Conservation (phyloP, 2,888 invertebrate species). For the Epistrophe eligans region DNA sequence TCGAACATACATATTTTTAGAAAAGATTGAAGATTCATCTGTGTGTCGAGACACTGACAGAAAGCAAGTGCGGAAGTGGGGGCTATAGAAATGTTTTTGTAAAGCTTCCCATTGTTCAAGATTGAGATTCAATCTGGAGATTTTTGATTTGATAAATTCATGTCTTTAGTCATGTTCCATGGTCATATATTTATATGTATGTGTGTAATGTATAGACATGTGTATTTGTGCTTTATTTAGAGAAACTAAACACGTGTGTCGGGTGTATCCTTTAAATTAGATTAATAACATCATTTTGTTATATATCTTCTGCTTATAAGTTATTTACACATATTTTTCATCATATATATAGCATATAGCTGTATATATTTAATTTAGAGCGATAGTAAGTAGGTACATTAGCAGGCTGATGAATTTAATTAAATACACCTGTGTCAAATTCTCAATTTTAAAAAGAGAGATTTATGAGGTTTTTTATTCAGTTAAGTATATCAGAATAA, state of each 20-base stretch:
- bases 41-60: not conserved
- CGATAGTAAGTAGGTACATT: no score
- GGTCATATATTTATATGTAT: no score
- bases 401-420: no score
- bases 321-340: no score
- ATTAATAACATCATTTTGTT: not conserved
- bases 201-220: not conserved
- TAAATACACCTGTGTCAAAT: no score
- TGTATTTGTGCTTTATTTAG: no score
- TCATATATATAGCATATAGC: no score
- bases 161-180: not conserved
- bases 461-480: no score
- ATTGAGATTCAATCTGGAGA: conserved; percentile 36
- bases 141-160: not conserved
- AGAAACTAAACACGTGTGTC: not conserved
- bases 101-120: not conserved
- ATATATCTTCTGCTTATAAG: no score
- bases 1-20: conserved; percentile 63
- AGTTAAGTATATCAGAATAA: no score
- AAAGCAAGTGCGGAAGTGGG: not conserved
- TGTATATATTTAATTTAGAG: no score
- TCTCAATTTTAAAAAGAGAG: no score
- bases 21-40: conserved; percentile 61
- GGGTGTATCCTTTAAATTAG: not conserved
- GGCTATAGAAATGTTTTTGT: not conserved